phyloP scores from a whole-genome alignment of 2,888 invertebrate species.

The Ischnura elegans region DNA sequence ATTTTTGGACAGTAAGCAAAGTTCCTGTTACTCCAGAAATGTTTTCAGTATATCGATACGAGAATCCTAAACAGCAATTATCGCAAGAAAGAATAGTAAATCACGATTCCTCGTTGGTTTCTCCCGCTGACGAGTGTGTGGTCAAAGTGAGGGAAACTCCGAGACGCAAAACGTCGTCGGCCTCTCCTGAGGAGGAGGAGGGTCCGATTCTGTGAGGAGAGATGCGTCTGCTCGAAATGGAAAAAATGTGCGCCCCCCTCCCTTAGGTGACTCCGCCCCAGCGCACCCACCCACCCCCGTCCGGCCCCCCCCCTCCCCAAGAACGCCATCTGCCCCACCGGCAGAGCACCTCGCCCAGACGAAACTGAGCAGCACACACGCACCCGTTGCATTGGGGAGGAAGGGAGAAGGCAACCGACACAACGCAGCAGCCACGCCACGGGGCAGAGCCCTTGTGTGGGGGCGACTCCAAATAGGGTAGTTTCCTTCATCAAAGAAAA shows the following conservation, averaged over 20 bases:
- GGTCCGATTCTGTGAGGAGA: background rate
- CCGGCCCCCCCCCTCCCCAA: background rate
- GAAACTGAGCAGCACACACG: background rate
- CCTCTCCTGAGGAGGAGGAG: background rate
- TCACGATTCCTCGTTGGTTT: background rate
- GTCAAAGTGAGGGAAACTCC: background rate
- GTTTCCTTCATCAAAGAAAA: no score
- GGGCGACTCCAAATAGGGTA: no score
- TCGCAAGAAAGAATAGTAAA: background rate
- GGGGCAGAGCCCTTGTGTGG: no score
- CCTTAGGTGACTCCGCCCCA: background rate
- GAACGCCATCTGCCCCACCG: slow-evolving; percentile 42
- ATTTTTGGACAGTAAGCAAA: no score
- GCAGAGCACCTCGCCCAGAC: background rate
- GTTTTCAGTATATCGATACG: no score
- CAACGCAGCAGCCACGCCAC: no score
- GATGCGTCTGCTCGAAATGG: slow-evolving; percentile 24
- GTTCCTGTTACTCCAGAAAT: no score
- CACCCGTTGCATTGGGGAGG: slow-evolving; percentile 19
- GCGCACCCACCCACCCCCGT: background rate
- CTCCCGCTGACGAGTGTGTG: background rate
- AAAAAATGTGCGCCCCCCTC: slow-evolving; percentile 21
- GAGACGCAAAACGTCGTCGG: background rate
- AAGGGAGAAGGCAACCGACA: no score
- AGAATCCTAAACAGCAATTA: background rate